Conservation (phyloP, 2,113 vertebrate species). For the Camelus bactrianus region DNA sequence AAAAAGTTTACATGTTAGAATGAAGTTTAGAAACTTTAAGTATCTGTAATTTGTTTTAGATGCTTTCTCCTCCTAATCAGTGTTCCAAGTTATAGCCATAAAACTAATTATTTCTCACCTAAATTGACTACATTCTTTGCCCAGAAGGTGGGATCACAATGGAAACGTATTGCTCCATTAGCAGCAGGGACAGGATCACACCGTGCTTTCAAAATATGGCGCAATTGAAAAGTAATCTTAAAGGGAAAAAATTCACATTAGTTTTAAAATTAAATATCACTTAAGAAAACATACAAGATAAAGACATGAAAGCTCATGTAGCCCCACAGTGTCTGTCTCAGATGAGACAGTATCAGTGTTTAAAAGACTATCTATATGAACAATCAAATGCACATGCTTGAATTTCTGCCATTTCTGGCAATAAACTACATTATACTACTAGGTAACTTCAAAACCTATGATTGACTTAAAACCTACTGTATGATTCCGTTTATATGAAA, state of each 20-base stretch:
- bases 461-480: background rate
- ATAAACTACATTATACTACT: background rate
- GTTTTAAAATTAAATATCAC: slow-evolving; percentile 47
- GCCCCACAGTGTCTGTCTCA: background rate
- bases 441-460: background rate
- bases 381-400: background rate
- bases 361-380: background rate
- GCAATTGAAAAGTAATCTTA: slow-evolving; percentile 97
- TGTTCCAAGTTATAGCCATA: background rate
- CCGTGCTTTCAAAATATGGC: slow-evolving; percentile 95
- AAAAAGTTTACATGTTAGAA: slow-evolving; percentile 29
- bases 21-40: background rate
- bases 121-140: slow-evolving; percentile 99
- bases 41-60: slow-evolving; percentile 37
- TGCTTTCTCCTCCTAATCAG: background rate
- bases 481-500: background rate
- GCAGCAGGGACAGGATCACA: slow-evolving; percentile 96
- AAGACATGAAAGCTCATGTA: slow-evolving; percentile 40
- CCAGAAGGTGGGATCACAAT: slow-evolving; percentile 99
- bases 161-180: slow-evolving; percentile 97
- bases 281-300: slow-evolving; percentile 1
- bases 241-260: slow-evolving; percentile 63
- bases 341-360: background rate
- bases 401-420: slow-evolving; percentile 2
- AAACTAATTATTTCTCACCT: slow-evolving; percentile 88